phyloP scores from a whole-genome alignment of 2,888 invertebrate genomes.

The Helleia helle region DNA sequence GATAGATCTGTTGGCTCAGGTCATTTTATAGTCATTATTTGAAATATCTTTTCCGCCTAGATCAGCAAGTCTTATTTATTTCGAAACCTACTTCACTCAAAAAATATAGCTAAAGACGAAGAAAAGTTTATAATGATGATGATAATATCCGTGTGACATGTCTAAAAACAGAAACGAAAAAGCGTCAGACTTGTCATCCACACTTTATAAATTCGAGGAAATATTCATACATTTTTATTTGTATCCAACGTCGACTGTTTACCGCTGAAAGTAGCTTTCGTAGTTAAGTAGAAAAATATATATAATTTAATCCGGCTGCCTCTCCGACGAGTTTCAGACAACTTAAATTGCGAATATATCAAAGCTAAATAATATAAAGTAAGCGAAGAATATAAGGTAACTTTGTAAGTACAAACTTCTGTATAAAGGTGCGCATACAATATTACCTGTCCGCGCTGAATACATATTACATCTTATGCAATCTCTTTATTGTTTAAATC shows the following conservation, averaged over 20 bases:
- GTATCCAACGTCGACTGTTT: slow-evolving; percentile 27
- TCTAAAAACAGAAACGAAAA: too few relatives aligned
- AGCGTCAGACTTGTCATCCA: too few relatives aligned
- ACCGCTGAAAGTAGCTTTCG: slow-evolving; percentile 39
- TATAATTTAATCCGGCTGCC: slow-evolving; percentile 59
- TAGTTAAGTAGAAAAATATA: slow-evolving; percentile 35
- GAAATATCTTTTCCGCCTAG: too few relatives aligned
- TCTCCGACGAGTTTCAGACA: slow-evolving; percentile 57
- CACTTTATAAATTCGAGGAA: too few relatives aligned
- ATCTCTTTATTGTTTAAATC: slow-evolving; percentile 5
- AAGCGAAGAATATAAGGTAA: slow-evolving; percentile 57
- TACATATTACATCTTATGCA: slow-evolving; percentile 2
- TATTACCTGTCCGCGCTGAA: neutral
- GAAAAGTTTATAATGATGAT: too few relatives aligned
- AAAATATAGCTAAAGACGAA: too few relatives aligned
- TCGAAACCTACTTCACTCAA: too few relatives aligned
- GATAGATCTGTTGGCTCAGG: too few relatives aligned
- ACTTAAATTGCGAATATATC: slow-evolving; percentile 70
- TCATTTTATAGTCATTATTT: too few relatives aligned
- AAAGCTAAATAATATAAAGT: slow-evolving; percentile 68
- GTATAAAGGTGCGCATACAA: slow-evolving; percentile 26
- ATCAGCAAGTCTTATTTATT: too few relatives aligned
- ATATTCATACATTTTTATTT: too few relatives aligned
- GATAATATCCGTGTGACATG: too few relatives aligned
- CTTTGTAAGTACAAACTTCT: slow-evolving; percentile 38